Evolutionary conservation across 2,888 invertebrate species (phyloP), one percentile per base, ranked within the genome.

Genomic region (Caenorhabditis panamensis): DNA sequence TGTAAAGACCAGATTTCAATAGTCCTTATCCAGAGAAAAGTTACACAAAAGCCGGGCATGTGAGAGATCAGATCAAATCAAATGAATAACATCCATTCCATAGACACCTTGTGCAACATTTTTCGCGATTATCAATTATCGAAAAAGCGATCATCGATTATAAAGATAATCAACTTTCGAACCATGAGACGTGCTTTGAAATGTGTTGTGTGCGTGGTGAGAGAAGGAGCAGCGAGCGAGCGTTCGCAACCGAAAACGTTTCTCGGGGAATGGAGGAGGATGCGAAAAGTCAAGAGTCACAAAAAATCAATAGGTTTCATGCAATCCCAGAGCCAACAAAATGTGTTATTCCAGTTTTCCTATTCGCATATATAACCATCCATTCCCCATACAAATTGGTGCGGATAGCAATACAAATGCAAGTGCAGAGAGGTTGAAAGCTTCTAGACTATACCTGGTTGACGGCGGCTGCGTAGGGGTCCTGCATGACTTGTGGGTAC

Each of bases 401-500:
- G 69, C 77, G 59, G 41, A 28, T 47, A 66, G 69, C 64, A 64
- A 59, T 78, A 69, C 64, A 71, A 41, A 69, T 66, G 71, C 63
- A 53, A 66, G 69, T 66, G 69, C 69, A 69, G 53, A 47, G 22
- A 24, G 51, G 59, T 36, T 49, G 37, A 16, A 61, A 61, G 44
- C 44, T 20, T n/a, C 36, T 18, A 26, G 47, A 26, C 37, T 49
- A 31, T 81, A 85, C 85, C 84, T 85, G 85, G 31, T 67, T 82
- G 13, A 84, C 81, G 47, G 82, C 80, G 20, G 68, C 51, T 13
- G 79, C 71, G 56, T 85, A 85, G 20, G 85, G 85, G 49, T 85
- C 87, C 26, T 78, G 81, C 49, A 87, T 77, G 8, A 85, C 76
- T 51, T 78, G 82, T 16, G 81, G 82, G 62, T 88, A 87, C 67